These are phyloP conservation scores for Sinocyclocheilus maitianheensis DNA, from an alignment of 2,113 vertebrate species.

Conservation along the genomic window DNA sequence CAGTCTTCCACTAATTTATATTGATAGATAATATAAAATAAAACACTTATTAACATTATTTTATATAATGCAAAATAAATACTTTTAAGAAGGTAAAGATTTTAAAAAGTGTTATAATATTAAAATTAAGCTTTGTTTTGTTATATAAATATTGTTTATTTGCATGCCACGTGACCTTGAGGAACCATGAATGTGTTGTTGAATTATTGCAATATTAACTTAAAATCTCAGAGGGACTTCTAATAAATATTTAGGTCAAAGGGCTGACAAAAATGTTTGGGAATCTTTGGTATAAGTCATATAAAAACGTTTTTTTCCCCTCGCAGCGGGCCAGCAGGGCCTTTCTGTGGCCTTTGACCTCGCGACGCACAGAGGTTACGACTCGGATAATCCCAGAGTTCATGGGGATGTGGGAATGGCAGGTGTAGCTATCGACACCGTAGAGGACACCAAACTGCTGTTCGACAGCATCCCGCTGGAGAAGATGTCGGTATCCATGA, in stretches of 20 bases:
- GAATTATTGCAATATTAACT: background rate
- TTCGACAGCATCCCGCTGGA: slow-evolving; percentile 97
- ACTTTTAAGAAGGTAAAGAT: no score
- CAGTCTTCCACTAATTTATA: no score
- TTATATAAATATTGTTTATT: background rate
- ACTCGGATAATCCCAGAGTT: slow-evolving; percentile 96
- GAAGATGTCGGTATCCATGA: slow-evolving; percentile 99
- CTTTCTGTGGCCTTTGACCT: slow-evolving; percentile 97
- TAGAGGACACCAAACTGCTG: slow-evolving; percentile 97
- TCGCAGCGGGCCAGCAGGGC: slow-evolving; percentile 93
- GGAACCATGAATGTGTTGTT: background rate
- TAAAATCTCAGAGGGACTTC: background rate
- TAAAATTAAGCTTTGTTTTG: background rate
- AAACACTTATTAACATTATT: no score
- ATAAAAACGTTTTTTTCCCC: background rate
- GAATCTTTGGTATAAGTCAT: background rate
- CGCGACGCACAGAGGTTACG: slow-evolving; percentile 96
- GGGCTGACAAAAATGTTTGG: background rate
- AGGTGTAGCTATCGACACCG: slow-evolving; percentile 95
- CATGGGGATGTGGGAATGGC: slow-evolving; percentile 98
- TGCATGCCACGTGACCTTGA: background rate
- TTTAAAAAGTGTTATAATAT: no score
- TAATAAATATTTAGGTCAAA: background rate
- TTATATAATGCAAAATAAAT: no score
- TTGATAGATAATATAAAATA: no score